Evolutionary conservation across 1,140 invertebrate species (phyloP).

Genomic region (Streblospio benedicti): DNA sequence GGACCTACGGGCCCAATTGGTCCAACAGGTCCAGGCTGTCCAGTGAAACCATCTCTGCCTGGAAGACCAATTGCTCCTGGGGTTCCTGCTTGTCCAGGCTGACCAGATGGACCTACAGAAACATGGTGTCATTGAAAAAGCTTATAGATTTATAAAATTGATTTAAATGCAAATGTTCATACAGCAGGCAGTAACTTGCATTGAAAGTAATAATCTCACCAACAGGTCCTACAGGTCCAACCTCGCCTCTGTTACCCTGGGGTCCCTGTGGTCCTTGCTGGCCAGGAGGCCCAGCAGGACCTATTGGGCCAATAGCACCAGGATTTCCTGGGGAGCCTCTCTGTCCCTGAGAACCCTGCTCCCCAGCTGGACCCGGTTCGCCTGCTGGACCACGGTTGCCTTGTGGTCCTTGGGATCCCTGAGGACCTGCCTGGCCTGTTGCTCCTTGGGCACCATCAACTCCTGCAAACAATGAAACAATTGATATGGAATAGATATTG

Average conservation of each 20-base stretch:
- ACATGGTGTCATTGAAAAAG: conserved; percentile 55
- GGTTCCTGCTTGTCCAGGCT: conserved; percentile 1
- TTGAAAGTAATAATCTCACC: neutral
- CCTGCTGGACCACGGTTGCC: conserved; percentile 3
- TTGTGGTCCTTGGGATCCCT: neutral
- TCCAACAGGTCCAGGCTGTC: neutral
- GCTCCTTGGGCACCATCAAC: neutral
- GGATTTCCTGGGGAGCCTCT: conserved; percentile 15
- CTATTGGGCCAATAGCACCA: neutral
- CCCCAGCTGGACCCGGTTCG: neutral
- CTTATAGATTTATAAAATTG: conserved; percentile 8
- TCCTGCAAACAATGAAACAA: no score
- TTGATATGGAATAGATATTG: no score
- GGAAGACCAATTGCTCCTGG: neutral
- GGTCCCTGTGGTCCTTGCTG: neutral
- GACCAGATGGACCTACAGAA: conserved; percentile 45
- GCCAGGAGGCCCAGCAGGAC: neutral
- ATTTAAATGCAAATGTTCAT: neutral
- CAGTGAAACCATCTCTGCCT: neutral
- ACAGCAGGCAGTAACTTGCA: neutral
- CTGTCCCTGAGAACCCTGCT: conserved; percentile 35
- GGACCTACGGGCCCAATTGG: neutral
- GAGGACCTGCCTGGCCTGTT: neutral
- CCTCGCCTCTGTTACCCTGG: neutral
- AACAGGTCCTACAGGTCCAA: neutral